Percentiles rank a stretch among this genome's conserved stretches.
Evolutionary conservation across 2,888 invertebrate species (phyloP).

Genomic region (Dicroscelio sp.): DNA sequence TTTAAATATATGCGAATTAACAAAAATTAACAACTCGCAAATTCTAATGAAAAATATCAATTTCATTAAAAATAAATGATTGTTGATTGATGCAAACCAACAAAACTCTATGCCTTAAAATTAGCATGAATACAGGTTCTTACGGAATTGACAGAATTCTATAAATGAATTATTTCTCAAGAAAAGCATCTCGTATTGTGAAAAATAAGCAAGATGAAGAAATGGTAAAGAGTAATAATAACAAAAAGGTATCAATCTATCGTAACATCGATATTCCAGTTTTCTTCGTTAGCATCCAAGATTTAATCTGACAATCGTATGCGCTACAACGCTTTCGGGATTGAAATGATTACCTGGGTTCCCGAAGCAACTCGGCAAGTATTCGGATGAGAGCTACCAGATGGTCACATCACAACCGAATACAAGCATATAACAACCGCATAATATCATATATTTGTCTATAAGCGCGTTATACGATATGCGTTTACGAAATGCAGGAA

Average conservation of each 20-base stretch:
- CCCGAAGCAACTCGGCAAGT: constrained; percentile 77
- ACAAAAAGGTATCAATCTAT: constrained; percentile 28
- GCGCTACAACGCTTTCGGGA: constrained; percentile 89
- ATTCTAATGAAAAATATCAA: no score
- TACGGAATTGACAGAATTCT: no score
- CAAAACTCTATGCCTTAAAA: no score
- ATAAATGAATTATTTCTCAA: neutral
- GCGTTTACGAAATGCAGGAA: constrained; percentile 77
- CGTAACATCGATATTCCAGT: constrained; percentile 62
- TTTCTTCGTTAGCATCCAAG: constrained; percentile 77
- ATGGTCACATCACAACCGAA: constrained; percentile 80
- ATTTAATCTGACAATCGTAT: constrained; percentile 87
- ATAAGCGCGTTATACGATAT: constrained; percentile 79
- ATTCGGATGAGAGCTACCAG: constrained; percentile 82
- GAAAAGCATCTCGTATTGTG: neutral
- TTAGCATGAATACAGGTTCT: no score
- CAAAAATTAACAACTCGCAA: no score
- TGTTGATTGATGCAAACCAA: no score
- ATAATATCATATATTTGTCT: constrained; percentile 79
- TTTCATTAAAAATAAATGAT: no score
- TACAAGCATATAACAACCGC: constrained; percentile 81
- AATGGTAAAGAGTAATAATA: constrained; percentile 3
- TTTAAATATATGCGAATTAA: no score
- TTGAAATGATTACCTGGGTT: constrained; percentile 82
- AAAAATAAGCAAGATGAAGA: neutral